Percentiles rank a stretch among this genome's conserved stretches.
phyloP scores from a whole-genome alignment of 2,888 invertebrate genomes.

The Candidula unifasciata region DNA sequence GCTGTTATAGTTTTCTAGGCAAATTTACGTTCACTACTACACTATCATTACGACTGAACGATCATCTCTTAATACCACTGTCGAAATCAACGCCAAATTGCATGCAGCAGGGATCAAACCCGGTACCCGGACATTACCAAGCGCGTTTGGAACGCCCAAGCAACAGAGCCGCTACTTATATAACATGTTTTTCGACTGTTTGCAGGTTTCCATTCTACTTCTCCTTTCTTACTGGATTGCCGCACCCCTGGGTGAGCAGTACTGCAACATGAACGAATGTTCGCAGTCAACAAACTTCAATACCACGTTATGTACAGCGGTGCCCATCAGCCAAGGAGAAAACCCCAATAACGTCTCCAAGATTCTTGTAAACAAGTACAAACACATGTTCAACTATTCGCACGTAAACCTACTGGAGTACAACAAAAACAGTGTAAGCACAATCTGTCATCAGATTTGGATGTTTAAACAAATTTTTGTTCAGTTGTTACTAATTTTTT shows the following conservation, averaged over 20 bases:
- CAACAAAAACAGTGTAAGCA: neutral
- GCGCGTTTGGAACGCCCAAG: too few relatives aligned
- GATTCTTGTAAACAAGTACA: neutral
- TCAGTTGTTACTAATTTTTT: too few relatives aligned
- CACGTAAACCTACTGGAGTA: neutral
- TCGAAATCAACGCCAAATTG: too few relatives aligned
- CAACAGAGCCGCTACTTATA: too few relatives aligned
- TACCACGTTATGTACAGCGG: neutral
- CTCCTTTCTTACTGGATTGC: neutral
- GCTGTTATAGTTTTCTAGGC: too few relatives aligned
- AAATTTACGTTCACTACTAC: too few relatives aligned
- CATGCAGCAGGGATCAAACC: too few relatives aligned
- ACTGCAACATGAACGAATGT: neutral
- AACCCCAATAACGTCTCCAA: neutral
- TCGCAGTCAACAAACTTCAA: neutral
- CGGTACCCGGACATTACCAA: too few relatives aligned
- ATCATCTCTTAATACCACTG: too few relatives aligned
- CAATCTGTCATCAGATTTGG: too few relatives aligned
- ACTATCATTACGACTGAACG: too few relatives aligned
- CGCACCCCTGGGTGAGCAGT: neutral
- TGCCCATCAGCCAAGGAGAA: neutral
- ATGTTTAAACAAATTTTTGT: too few relatives aligned
- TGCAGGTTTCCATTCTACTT: neutral
- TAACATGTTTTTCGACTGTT: neutral
- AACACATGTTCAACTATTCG: neutral